Evolutionary conservation across 2,113 vertebrate species (phyloP).

Genomic region (Isurus oxyrinchus): DNA sequence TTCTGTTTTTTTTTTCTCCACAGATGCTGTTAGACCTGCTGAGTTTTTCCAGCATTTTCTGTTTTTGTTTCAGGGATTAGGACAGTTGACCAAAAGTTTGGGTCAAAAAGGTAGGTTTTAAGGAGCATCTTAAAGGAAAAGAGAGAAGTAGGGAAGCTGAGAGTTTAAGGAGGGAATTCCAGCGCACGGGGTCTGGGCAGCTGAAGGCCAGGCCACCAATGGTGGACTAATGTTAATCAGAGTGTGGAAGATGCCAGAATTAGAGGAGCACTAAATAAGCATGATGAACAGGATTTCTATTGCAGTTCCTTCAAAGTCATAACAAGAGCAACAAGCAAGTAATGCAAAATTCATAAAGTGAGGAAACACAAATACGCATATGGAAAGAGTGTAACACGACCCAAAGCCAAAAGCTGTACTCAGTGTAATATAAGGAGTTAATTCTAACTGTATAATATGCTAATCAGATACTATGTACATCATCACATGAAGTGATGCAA

Average conservation of each 20-base stretch:
- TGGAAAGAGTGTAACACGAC: too few relatives aligned
- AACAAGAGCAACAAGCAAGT: too few relatives aligned
- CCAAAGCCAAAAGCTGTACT: too few relatives aligned
- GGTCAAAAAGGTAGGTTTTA: background rate
- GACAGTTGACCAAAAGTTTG: background rate
- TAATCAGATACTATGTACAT: too few relatives aligned
- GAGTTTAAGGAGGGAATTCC: background rate
- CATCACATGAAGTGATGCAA: too few relatives aligned
- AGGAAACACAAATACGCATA: background rate
- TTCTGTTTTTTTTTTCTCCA: too few relatives aligned
- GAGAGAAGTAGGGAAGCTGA: background rate
- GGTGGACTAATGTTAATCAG: background rate
- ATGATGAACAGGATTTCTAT: too few relatives aligned
- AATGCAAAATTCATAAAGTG: background rate
- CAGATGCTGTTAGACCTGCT: too few relatives aligned
- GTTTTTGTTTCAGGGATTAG: background rate
- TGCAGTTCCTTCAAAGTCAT: too few relatives aligned
- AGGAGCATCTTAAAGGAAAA: background rate
- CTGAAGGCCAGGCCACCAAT: background rate
- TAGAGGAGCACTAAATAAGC: background rate
- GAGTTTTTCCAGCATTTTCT: too few relatives aligned
- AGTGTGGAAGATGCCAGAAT: background rate
- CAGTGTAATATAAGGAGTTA: too few relatives aligned
- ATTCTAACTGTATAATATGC: too few relatives aligned
- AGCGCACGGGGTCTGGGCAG: background rate